Evolutionary conservation across 2,888 invertebrate species (phyloP), one percentile per base, ranked within the genome.

Genomic region (Drosophila anceps): DNA sequence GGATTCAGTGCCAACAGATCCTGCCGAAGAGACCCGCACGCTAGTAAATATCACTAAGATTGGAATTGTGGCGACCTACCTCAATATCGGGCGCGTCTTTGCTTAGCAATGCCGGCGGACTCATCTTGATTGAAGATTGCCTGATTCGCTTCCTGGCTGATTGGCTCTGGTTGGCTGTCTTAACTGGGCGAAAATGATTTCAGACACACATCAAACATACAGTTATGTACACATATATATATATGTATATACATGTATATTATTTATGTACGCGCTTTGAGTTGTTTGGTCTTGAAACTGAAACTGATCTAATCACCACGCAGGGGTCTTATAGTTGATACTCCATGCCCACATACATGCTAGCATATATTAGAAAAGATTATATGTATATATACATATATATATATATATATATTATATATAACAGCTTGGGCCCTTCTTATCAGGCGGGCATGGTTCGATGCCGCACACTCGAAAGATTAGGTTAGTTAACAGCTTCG

Each of bases 1-100:
- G 99, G 98, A 94, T 99, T 99, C 66, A 99, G 92, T 4, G 94
- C 93, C 70, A 99, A 93, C 59, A 99, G 93, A 93, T 96, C 98
- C 99, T 99, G 43, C 2, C 24, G 20, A 9, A 53, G 1, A 48
- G 10, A 10, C 41, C 9, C 29, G n/a, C 9, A 48, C n/a, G 18
- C 29, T 50, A 31, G 31, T 2, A 3, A 20, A 18, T 2, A 12
- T 1, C 7, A 0, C 12, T 18, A 8, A 33, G 5, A 18, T 1
- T 4, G 9, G 2, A 18, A 18, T 4, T 10, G 18, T 27, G 13
- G 9, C n/a, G 37, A 80, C 94, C 94, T 93, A 96, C 97, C 95
- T 97, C 97, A 88, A 97, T 97, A 92, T 97, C 97, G 3, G 96
- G 96, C 70, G 96, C 90, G 91, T 97, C 96, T 88, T 94, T 95